A percentile compares a stretch with the other conserved stretches of the same genome.
Evolutionary conservation across 2,113 vertebrate genomes (phyloP).

Genomic region (Orcinus orca): DNA sequence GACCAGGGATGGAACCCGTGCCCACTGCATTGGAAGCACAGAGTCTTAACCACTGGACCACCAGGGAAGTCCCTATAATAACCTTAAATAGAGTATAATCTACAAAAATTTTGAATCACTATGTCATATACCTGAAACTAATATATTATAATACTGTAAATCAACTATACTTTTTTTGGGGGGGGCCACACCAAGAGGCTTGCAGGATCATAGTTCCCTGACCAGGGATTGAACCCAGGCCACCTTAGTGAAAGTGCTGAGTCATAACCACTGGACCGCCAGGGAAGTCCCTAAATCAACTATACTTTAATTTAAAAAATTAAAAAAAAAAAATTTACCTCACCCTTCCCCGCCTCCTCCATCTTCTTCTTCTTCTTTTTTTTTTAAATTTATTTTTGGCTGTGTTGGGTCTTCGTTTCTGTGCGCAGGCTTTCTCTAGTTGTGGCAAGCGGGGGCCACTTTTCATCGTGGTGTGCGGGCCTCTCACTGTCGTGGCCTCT

Average conservation of each 20-base stretch:
- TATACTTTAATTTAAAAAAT: neutral
- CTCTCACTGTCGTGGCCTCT: too few species aligned
- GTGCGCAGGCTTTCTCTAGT: too few species aligned
- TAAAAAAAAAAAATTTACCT: neutral
- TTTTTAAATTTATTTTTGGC: too few species aligned
- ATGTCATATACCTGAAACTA: neutral
- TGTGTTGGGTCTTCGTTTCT: too few species aligned
- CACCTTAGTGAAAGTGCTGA: neutral
- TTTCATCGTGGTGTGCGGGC: too few species aligned
- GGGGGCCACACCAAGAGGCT: too few species aligned
- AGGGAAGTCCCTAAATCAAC: neutral
- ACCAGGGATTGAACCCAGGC: neutral
- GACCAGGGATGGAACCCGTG: too few species aligned
- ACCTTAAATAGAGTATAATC: neutral
- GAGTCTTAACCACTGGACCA: too few species aligned
- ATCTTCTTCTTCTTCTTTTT: neutral
- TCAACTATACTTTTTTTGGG: neutral
- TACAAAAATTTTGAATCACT: neutral
- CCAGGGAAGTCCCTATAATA: too few species aligned
- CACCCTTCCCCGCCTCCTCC: neutral
- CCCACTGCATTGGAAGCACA: too few species aligned
- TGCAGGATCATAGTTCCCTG: neutral
- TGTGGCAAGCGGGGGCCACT: too few species aligned
- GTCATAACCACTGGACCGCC: neutral
- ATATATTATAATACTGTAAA: neutral